Evolutionary conservation across 2,797 vertebrate species (phyloP), one percentile per base, ranked within the genome.

Genomic region (Gorsachius magnificus): DNA sequence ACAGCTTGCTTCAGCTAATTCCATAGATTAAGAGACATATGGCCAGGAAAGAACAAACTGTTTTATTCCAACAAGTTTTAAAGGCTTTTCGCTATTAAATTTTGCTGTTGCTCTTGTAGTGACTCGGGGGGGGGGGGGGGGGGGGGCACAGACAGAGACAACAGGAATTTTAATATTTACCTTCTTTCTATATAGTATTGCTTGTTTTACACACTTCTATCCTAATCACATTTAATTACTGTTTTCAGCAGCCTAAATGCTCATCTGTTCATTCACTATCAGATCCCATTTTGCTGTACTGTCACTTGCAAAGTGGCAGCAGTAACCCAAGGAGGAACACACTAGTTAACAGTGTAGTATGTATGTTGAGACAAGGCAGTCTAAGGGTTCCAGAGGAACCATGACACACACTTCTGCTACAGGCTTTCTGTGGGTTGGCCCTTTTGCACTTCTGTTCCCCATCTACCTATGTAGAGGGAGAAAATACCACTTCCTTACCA

Each of bases 121-220:
- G 60, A 60, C 19, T 72, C 2, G 2, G 25, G 28, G 9, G 25
- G 5, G 9, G 28, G 2, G 21, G 8, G 41, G 38, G 12, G 38
- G 38, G 38, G 38, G 38, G 11, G n/a, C n/a, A n/a, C 2, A 13
- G 11, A 56, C 0, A 0, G 24, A 46, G 18, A 54, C 28, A 83
- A 81, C 1, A 13, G 22, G 29, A 80, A 63, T 36, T 61, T 63
- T 4, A 83, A 29, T 53, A 66, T 29, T 65, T 48, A 65, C 31
- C 20, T 76, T 71, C 24, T 54, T 83, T 76, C 41, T 68, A 13
- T 6, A 71, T 48, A 90, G 25, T 38, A 50, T 3, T 79, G 7
- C 24, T 89, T 79, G 15, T 28, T 86, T 80, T 77, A 56, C 29
- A 46, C 58, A 76, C 19, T 79, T 71, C 24, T 68, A 43, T 26